Percentiles rank a stretch among this genome's conserved stretches.
These are phyloP conservation scores for Meleagris gallopavo DNA, from an alignment of 2,113 vertebrate species.

Conservation along the genomic window DNA sequence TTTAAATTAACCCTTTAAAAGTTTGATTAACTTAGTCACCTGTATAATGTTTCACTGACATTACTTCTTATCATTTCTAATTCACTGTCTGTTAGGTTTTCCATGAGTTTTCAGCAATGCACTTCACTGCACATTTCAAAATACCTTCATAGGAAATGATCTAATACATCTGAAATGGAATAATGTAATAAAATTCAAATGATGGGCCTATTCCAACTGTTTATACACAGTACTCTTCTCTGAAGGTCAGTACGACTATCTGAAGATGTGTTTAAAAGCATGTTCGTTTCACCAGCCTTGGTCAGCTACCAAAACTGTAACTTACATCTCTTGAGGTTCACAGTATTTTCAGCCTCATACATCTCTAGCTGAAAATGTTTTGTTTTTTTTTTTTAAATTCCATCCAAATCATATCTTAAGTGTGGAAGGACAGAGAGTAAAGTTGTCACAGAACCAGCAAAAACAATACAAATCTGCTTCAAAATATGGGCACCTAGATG, in stretches of 20 bases:
- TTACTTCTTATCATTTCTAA: background rate
- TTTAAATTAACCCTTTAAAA: background rate
- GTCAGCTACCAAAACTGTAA: background rate
- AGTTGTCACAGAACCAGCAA: background rate
- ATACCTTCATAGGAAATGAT: background rate
- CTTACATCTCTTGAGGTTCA: background rate
- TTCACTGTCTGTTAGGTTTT: background rate
- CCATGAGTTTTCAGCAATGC: background rate
- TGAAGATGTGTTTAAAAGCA: background rate
- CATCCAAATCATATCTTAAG: background rate
- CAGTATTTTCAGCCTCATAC: background rate
- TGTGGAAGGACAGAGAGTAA: background rate
- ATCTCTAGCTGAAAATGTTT: background rate
- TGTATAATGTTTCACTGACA: background rate
- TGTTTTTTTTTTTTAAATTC: background rate
- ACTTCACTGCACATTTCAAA: background rate
- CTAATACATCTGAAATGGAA: background rate
- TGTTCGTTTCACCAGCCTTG: background rate
- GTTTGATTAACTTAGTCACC: background rate
- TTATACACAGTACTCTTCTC: background rate
- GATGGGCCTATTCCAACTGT: background rate
- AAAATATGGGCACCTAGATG: background rate
- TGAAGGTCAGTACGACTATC: background rate
- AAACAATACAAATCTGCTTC: background rate
- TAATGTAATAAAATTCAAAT: background rate